Evolutionary conservation across 2,888 invertebrate species (phyloP).

Genomic region (Bembecia ichneumoniformis): DNA sequence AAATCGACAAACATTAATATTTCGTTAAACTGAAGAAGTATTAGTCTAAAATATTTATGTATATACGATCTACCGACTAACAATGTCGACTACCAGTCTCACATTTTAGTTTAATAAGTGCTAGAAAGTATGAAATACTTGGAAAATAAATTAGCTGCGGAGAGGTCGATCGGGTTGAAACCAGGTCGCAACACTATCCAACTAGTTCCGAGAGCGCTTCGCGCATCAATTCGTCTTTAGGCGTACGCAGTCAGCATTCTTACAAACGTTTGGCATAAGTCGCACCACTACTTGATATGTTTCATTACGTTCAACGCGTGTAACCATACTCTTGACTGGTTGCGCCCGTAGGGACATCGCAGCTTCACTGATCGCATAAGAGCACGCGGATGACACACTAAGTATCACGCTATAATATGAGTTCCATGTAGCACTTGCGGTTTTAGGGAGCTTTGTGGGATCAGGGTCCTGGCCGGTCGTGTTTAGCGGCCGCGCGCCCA

Average conservation of each 20-base stretch:
- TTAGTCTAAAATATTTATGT: constrained; percentile 60
- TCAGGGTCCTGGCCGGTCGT: constrained; percentile 28
- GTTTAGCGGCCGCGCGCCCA: constrained; percentile 94
- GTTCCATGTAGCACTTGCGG: constrained; percentile 45
- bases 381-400: constrained; percentile 40
- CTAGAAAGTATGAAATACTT: constrained; percentile 63
- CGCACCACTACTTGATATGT: constrained; percentile 71
- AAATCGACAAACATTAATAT: constrained; percentile 50
- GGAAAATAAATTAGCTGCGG: constrained; percentile 60
- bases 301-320: constrained; percentile 59
- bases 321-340: constrained; percentile 53
- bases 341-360: constrained; percentile 58
- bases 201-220: constrained; percentile 16
- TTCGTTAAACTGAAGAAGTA: constrained; percentile 58
- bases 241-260: constrained; percentile 38
- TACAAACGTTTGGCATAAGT: constrained; percentile 55
- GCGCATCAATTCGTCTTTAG: background rate
- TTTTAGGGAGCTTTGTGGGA: constrained; percentile 35
- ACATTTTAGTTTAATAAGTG: constrained; percentile 70
- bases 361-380: constrained; percentile 50
- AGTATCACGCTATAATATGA: constrained; percentile 31
- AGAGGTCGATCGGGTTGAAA: constrained; percentile 58
- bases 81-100: constrained; percentile 73
- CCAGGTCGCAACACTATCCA: constrained; percentile 47
- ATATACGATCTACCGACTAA: constrained; percentile 68